Base-by-base conservation (phyloP, 2,888 invertebrate genomes). In the Pyralis farinalis region DNA sequence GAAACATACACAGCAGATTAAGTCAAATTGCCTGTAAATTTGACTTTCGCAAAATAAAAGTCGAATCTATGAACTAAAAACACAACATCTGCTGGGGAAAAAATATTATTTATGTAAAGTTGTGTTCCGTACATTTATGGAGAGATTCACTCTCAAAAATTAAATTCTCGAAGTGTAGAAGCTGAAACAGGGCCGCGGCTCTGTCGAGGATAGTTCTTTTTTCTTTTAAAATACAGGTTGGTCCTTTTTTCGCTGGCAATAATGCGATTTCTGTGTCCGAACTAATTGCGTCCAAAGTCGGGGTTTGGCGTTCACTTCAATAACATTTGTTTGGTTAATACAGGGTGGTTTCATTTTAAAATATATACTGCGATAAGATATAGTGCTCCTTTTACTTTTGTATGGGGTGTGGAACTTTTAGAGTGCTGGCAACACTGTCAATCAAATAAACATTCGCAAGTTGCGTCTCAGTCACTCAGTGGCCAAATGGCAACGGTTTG, bases 181-280 rank as follows among this genome's bases (percentile, higher is more conserved):
- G 37, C 36, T 28, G 12, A 16, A 38, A 25, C 37, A 37, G 10
- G 28, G 22, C 33, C 39, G 28, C 43, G 33, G 39, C 42, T 45
- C 29, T 35, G 38, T 38, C 27, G 25, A 32, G 28, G 33, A 47
- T 47, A 44, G 42, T 48, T 47, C 52, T 51, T 57, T 54, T 52
- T 57, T 51, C 37, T 51, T 60, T 58, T 55, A 58, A 58, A 63
- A 63, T 59, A 72, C 69, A 69, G 70, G 63, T 55, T 64, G 76
- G 60, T 70, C 50, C 42, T 55, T 62, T 70, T 73, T 66, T 68
- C 58, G 46, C 56, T 43, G 58, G 58, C 69, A 64, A 72, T 76
- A 80, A 81, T 78, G 77, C 73, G 65, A 72, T 77, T 80, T 73
- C 77, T 59, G 69, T 78, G 79, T 79, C 66, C 64, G 56, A 58